A percentile compares a stretch with the other conserved stretches of the same genome.
Evolutionary conservation across 2,888 invertebrate genomes (phyloP).

Genomic region (Lycia hirtaria): DNA sequence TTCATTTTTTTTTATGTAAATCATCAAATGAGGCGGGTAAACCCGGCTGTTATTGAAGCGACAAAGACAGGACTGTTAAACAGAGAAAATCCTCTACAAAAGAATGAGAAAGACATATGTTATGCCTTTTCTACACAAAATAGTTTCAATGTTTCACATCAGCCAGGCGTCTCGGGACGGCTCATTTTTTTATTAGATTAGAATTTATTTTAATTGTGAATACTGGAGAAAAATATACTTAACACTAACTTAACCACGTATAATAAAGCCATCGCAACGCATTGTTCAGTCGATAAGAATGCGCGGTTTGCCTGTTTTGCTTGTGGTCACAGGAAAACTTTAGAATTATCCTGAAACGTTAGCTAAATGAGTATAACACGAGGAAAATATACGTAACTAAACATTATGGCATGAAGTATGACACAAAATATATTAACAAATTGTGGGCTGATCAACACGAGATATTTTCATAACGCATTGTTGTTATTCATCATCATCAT

Average conservation of each 20-base stretch:
- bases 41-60: too few relatives aligned
- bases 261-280: slow-evolving; percentile 11
- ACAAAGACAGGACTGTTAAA: too few relatives aligned
- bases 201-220: neutral
- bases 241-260: slow-evolving; percentile 6
- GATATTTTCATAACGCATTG: neutral
- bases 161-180: neutral
- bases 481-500: too few relatives aligned
- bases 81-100: too few relatives aligned
- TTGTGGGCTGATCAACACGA: neutral
- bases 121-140: neutral
- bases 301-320: slow-evolving; percentile 76
- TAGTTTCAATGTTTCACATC: neutral
- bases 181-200: neutral
- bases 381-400: slow-evolving; percentile 37
- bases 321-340: slow-evolving; percentile 45
- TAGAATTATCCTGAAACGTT: slow-evolving; percentile 47
- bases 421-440: slow-evolving; percentile 32
- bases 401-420: slow-evolving; percentile 28
- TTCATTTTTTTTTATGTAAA: too few relatives aligned
- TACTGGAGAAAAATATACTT: slow-evolving; percentile 1
- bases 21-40: too few relatives aligned
- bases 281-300: slow-evolving; percentile 13
- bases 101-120: too few relatives aligned
- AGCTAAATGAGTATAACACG: slow-evolving; percentile 48